phyloP scores from a whole-genome alignment of 2,113 vertebrate genomes.

The Acrocephalus kingi region DNA sequence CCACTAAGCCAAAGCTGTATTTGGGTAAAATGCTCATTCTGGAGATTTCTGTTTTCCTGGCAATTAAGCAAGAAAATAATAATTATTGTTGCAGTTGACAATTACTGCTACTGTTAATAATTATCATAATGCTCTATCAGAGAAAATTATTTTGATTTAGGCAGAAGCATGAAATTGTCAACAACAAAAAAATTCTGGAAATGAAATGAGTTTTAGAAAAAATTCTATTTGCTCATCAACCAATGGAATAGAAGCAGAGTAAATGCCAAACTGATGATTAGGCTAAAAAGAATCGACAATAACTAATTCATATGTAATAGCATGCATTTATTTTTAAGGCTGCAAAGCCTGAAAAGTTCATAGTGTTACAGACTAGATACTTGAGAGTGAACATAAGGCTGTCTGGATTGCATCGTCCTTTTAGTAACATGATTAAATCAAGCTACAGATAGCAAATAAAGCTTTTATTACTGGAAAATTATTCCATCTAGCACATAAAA shows the following conservation, averaged over 20 bases:
- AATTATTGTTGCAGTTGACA: slow-evolving; percentile 22
- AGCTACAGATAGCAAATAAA: slow-evolving; percentile 48
- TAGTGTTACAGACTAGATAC: background rate
- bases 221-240: background rate
- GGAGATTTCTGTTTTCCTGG: slow-evolving; percentile 9
- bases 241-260: background rate
- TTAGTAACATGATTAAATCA: slow-evolving; percentile 47
- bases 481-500: slow-evolving; percentile 38
- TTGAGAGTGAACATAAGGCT: slow-evolving; percentile 29
- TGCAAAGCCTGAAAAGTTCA: slow-evolving; percentile 7
- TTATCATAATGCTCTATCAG: slow-evolving; percentile 14
- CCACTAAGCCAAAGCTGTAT: background rate
- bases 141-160: slow-evolving; percentile 36
- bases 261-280: slow-evolving; percentile 16
- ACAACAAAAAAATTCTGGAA: slow-evolving; percentile 9
- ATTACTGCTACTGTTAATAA: slow-evolving; percentile 35
- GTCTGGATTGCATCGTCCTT: slow-evolving; percentile 3
- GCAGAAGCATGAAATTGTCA: slow-evolving; percentile 9
- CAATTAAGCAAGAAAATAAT: background rate
- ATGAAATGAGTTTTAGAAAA: slow-evolving; percentile 14
- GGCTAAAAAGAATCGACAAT: slow-evolving; percentile 29
- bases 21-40: background rate
- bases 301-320: slow-evolving; percentile 22
- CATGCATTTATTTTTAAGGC: slow-evolving; percentile 34
- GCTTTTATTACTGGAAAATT: slow-evolving; percentile 52